Evolutionary conservation across 1,140 invertebrate species (phyloP).

Genomic region (Drosophila neocordata): DNA sequence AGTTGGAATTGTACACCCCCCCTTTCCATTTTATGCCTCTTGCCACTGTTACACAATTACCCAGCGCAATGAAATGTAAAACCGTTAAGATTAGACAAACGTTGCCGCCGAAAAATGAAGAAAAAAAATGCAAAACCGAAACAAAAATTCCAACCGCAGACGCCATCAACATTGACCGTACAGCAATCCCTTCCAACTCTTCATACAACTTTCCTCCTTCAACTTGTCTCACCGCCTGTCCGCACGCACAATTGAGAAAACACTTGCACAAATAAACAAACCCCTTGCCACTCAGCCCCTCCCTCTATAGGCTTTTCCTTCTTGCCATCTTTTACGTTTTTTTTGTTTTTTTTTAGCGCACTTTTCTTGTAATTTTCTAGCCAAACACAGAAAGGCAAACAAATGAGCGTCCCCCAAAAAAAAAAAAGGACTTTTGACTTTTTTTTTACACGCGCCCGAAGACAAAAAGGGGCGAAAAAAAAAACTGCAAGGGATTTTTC

Average conservation of each 20-base stretch:
- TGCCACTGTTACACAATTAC: conserved; percentile 50
- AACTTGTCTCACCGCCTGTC: conserved; percentile 8
- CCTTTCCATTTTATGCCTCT: neutral
- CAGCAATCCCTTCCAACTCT: conserved; percentile 21
- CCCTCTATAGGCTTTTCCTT: neutral
- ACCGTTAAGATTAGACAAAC: conserved; percentile 79
- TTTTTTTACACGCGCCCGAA: conserved; percentile 62
- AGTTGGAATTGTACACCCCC: neutral
- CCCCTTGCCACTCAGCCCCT: neutral
- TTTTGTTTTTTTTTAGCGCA: conserved; percentile 40
- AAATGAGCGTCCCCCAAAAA: conserved; percentile 63
- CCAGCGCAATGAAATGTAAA: conserved; percentile 76
- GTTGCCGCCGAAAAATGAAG: conserved; percentile 31
- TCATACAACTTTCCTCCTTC: neutral
- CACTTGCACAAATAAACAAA: conserved; percentile 80
- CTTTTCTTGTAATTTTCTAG: conserved; percentile 80
- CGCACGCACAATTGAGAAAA: conserved; percentile 77
- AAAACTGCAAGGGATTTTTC: conserved; percentile 18
- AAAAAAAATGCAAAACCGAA: conserved; percentile 19
- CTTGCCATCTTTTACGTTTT: conserved; percentile 25
- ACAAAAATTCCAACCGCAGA: conserved; percentile 65
- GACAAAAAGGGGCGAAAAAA: conserved; percentile 16
- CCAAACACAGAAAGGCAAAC: conserved; percentile 76
- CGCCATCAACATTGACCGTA: conserved; percentile 32
- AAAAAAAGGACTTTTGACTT: conserved; percentile 74